These are phyloP conservation scores for Netelia fuscicornis DNA, from an alignment of 2,888 invertebrate genomes.

Conservation along the genomic window DNA sequence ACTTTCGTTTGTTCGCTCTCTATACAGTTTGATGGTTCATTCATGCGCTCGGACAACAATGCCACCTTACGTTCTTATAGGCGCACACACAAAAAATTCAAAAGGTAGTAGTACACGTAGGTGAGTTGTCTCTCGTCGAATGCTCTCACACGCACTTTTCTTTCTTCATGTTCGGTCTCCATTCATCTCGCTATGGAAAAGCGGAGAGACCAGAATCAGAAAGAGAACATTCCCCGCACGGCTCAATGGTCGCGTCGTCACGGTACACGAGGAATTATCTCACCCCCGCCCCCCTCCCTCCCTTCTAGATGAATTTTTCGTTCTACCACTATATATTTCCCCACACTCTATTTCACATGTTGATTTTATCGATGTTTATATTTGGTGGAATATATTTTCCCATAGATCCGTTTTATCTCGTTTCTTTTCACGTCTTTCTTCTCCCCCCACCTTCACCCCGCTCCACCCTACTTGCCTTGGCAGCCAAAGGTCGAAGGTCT, in stretches of 20 bases:
- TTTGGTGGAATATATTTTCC: constrained; percentile 71
- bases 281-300: constrained; percentile 59
- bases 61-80: constrained; percentile 80
- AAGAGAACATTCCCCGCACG: constrained; percentile 58
- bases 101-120: constrained; percentile 29
- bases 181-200: constrained; percentile 68
- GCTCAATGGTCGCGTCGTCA: constrained; percentile 70
- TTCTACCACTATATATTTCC: constrained; percentile 37
- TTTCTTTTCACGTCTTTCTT: constrained; percentile 23
- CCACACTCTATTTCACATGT: constrained; percentile 72
- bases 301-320: constrained; percentile 1
- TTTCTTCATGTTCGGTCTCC: constrained; percentile 44
- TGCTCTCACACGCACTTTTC: constrained; percentile 57
- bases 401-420: constrained; percentile 60
- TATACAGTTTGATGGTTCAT: constrained; percentile 78
- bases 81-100: constrained; percentile 32
- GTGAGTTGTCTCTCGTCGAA: constrained; percentile 45
- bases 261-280: constrained; percentile 76
- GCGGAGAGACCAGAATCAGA: constrained; percentile 42
- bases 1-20: constrained; percentile 77
- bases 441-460: neutral
- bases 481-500: constrained; percentile 6
- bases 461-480: neutral
- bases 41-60: constrained; percentile 80
- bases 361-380: constrained; percentile 82